Conservation (phyloP, 2,797 vertebrate genomes). For the Mus spretus region DNA sequence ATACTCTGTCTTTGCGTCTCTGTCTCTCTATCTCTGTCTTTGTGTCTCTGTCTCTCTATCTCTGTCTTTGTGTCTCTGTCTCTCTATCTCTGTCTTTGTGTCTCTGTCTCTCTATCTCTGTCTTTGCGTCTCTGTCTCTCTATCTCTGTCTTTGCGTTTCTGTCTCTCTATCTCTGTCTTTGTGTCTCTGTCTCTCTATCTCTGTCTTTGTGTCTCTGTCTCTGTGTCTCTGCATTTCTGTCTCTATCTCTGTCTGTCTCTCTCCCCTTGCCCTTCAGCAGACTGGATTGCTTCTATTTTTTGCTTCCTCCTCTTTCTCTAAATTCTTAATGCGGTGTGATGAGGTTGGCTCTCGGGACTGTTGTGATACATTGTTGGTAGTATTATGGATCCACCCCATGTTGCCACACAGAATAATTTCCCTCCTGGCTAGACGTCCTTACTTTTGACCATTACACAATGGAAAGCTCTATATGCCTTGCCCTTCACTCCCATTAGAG, state of each 20-base stretch:
- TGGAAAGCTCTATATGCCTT: not conserved
- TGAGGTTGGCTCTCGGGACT: not conserved
- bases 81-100: not conserved
- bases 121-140: too few species aligned
- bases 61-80: not conserved
- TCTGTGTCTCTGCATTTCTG: not conserved
- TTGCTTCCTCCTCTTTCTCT: not conserved
- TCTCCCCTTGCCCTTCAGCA: not conserved
- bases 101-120: not conserved
- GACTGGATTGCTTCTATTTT: not conserved
- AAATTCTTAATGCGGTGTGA: not conserved
- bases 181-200: not conserved
- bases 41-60: too few species aligned
- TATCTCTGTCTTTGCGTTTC: not conserved
- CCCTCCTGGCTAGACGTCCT: not conserved
- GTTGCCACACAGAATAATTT: not conserved
- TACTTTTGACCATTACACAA: not conserved
- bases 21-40: too few species aligned
- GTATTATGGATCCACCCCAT: not conserved
- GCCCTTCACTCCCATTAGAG: not conserved
- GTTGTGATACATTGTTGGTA: not conserved
- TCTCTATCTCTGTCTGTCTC: not conserved
- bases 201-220: not conserved
- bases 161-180: not conserved
- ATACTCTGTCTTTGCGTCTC: not conserved